Percentiles rank a stretch among this genome's conserved stretches.
These are phyloP conservation scores for Xanthorhoe designata DNA, from an alignment of 2,888 invertebrate genomes.

Conservation along the genomic window DNA sequence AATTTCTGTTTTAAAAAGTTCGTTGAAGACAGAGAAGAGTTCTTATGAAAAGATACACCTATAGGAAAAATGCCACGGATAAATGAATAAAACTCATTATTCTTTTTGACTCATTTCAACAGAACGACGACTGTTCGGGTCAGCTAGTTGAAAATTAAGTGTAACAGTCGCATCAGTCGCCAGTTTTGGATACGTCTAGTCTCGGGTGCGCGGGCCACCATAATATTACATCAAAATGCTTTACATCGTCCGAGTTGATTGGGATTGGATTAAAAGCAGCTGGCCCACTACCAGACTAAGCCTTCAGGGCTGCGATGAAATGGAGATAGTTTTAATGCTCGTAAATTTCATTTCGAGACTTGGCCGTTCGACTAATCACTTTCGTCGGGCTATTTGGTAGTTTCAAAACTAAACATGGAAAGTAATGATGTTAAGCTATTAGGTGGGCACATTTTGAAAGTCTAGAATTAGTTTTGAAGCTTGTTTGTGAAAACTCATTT, in stretches of 20 bases:
- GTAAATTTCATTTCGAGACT: slow-evolving; percentile 78
- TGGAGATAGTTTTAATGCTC: slow-evolving; percentile 83
- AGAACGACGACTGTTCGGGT: no score
- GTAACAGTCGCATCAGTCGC: slow-evolving; percentile 50
- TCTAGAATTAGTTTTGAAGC: slow-evolving; percentile 9
- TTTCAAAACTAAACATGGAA: slow-evolving; percentile 62
- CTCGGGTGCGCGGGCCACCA: not conserved
- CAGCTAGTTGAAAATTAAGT: not conserved
- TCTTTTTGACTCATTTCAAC: no score
- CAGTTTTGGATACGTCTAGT: slow-evolving; percentile 7
- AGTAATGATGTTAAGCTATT: slow-evolving; percentile 38
- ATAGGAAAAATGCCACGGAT: no score
- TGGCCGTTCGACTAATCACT: slow-evolving; percentile 74
- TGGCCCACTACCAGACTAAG: slow-evolving; percentile 65
- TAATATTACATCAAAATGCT: slow-evolving; percentile 74
- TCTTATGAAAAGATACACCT: no score
- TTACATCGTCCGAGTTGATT: slow-evolving; percentile 76
- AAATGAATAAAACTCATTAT: no score
- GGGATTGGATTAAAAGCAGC: slow-evolving; percentile 81
- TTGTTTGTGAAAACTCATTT: not conserved
- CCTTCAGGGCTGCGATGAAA: slow-evolving; percentile 73
- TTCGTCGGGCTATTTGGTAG: slow-evolving; percentile 67
- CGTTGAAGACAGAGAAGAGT: no score
- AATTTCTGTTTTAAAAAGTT: no score
- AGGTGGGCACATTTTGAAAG: slow-evolving; percentile 26